phyloP scores from a whole-genome alignment of 2,113 vertebrate genomes.

The Rhinogobius similis region DNA sequence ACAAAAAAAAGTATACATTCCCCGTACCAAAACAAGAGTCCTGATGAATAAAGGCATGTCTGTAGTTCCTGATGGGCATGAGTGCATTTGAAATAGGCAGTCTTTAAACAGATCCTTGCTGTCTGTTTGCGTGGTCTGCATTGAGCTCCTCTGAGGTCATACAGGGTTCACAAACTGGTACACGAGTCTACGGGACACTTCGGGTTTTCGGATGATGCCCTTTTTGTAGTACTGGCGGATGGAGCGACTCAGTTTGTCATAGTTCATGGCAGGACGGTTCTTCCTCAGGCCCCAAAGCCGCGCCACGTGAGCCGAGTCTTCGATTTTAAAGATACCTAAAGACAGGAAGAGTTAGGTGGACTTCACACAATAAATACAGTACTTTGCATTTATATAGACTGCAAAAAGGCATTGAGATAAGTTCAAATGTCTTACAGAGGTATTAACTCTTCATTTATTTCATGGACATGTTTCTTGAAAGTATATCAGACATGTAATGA shows the following conservation, averaged over 20 bases:
- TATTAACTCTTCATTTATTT: too few relatives aligned
- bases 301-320: slow-evolving; percentile 93
- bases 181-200: slow-evolving; percentile 92
- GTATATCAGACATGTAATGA: too few relatives aligned
- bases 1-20: slow-evolving; percentile 8
- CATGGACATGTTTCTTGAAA: too few relatives aligned
- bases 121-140: slow-evolving; percentile 34
- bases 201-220: slow-evolving; percentile 92
- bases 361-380: neutral
- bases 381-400: neutral
- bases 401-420: neutral
- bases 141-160: slow-evolving; percentile 61
- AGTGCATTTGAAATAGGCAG: slow-evolving; percentile 61
- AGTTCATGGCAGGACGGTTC: slow-evolving; percentile 96
- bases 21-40: neutral
- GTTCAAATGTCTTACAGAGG: neutral
- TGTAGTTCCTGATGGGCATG: slow-evolving; percentile 50
- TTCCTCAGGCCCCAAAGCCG: slow-evolving; percentile 93
- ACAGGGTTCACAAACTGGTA: slow-evolving; percentile 93
- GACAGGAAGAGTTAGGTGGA: neutral
- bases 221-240: slow-evolving; percentile 98
- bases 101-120: slow-evolving; percentile 34
- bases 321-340: slow-evolving; percentile 94
- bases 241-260: slow-evolving; percentile 95
- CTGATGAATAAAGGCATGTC: neutral